Base-by-base conservation (phyloP, 2,888 invertebrate genomes). In the Cheilosia impressa region DNA sequence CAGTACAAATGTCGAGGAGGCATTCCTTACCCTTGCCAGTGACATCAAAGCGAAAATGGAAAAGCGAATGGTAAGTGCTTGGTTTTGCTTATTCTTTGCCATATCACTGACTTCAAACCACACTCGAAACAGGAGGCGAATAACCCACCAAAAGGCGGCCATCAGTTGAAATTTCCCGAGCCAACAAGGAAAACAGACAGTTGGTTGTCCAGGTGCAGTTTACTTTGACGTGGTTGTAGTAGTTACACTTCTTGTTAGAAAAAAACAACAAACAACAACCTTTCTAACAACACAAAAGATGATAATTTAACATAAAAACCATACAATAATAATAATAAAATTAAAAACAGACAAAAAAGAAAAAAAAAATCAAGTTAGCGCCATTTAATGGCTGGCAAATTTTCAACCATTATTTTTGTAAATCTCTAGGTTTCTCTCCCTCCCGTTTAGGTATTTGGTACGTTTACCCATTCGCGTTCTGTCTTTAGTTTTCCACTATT, bases 31-130 rank as follows among this genome's bases (percentile, higher is more conserved):
- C 85, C 94, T 99, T 92, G 99, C 99, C 78, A 96, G 98, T 92
- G 99, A 99, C 93, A 99, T 99, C 91, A 99, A 99, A 93, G 96
- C 97, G 82, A 99, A 99, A 94, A 98, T 98, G 96, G 99, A 99
- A 93, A 98, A 98, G 92, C 98, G 98, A 95, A 94, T 98, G 97
- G 98, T 98, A 94, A 87, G 63, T 65, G 27, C 6, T 50, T 41
- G 7, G n/a, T 15, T 1, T 50, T 41, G 7, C n/a, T 15, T 1
- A 9, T 50, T 52, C 34, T 43, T 50, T 63, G 10, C 3, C 45
- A 31, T 38, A 10, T n/a, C n/a, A 5, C 17, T 5, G 41, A 58
- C 45, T 52, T 55, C 73, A 55, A 38, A 19, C 68, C 27, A 31
- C 41, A 62, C 38, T 10, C 1, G n/a, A 55, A 52, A 52, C 91